Evolutionary conservation across 1,140 invertebrate species (phyloP), one percentile per base, ranked within the genome.

Genomic region (Drosophila pectinifera): DNA sequence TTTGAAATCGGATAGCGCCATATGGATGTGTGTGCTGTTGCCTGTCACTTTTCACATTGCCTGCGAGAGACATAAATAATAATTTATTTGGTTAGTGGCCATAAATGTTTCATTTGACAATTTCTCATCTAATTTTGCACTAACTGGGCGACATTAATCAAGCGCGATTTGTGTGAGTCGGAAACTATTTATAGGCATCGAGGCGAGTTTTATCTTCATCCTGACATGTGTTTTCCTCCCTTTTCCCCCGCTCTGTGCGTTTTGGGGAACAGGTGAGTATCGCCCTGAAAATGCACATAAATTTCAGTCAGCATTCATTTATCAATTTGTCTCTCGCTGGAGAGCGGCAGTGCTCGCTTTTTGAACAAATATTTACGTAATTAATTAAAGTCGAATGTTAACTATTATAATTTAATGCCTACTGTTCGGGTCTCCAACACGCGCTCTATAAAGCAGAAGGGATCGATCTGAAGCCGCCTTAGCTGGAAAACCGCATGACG

Each of bases 91-190:
- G n/a, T 55, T 67, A 59, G 55, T 64, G 64, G 57, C 61, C 65
- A 45, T 59, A 75, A 68, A 74, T 80, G 76, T 76, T 80, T 58
- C 67, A 68, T 68, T 79, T 79, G 73, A 76, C 67, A 80, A 55
- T 85, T 84, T 85, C 59, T 63, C 79, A 58, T 88, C 84, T 89
- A 88, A 88, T 88, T 88, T 89, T 83, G 83, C 79, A 82, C 83
- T 72, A 77, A 78, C 73, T 70, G 74, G 55, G 34, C 65, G 64
- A 69, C 73, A 88, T 88, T 88, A 88, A 88, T 88, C 83, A 88
- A 53, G 51, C 46, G n/a, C 58, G 59, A 55, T 81, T 68, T 80
- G 48, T 64, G 31, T 56, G 59, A 56, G 62, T 80, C 54, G 61
- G 16, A 7, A 31, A 54, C 55, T 86, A 86, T 85, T 85, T 78